phyloP scores from a whole-genome alignment of 2,797 vertebrate genomes.

The Florisuga fusca region DNA sequence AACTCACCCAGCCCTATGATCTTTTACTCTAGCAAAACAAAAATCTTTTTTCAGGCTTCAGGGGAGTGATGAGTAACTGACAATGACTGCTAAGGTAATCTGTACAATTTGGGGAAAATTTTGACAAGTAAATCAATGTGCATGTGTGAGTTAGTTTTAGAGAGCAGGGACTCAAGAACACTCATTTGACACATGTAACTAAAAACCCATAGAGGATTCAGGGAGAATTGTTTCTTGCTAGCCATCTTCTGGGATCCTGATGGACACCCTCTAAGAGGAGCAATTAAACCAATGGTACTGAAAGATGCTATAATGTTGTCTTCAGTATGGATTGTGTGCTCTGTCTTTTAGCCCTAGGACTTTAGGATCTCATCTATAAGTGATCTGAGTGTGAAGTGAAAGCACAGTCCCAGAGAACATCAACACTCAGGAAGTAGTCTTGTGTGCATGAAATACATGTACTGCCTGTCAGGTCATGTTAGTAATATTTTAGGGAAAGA shows the following conservation, averaged over 20 bases:
- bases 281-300: not conserved
- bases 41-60: not conserved
- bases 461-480: not conserved
- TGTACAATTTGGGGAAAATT: not conserved
- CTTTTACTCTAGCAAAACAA: not conserved
- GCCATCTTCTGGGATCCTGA: not conserved
- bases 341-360: not conserved
- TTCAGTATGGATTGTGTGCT: not conserved
- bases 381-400: not conserved
- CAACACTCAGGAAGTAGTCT: not conserved
- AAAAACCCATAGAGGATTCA: not conserved
- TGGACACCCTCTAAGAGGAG: not conserved
- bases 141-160: not conserved
- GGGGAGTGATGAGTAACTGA: not conserved
- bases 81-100: not conserved
- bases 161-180: not conserved
- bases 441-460: not conserved
- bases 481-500: not conserved
- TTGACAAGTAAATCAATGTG: not conserved
- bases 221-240: not conserved
- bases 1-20: not conserved
- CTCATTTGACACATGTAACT: not conserved
- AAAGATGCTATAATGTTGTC: not conserved
- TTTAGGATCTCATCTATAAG: not conserved
- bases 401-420: not conserved